Percentiles rank a stretch among this genome's conserved stretches.
Conservation (phyloP, 2,888 invertebrate species). For the Melipona beecheii region DNA sequence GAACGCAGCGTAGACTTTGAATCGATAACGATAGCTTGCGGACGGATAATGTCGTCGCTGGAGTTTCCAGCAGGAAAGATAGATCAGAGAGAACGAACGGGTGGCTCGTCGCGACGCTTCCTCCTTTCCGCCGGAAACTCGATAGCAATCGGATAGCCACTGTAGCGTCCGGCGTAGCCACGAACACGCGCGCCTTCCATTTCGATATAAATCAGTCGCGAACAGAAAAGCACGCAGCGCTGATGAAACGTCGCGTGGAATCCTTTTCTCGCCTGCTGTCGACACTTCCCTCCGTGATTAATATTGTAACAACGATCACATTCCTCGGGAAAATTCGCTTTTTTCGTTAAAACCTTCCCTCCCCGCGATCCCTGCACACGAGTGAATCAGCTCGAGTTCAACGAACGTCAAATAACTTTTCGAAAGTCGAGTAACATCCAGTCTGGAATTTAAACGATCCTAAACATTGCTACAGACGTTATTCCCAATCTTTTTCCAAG, state of each 20-base stretch:
- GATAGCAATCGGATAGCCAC: conserved; percentile 80
- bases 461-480: neutral
- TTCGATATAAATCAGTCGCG: conserved; percentile 58
- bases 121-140: conserved; percentile 81
- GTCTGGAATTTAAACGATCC: too few species aligned
- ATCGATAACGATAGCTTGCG: conserved; percentile 44
- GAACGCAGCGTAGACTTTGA: conserved; percentile 14
- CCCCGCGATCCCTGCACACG: too few species aligned
- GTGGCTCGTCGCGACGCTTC: conserved; percentile 72
- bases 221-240: conserved; percentile 41
- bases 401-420: neutral
- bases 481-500: neutral
- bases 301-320: neutral
- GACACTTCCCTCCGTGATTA: conserved; percentile 4
- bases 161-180: conserved; percentile 53
- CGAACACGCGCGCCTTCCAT: conserved; percentile 55
- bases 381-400: neutral
- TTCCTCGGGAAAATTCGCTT: neutral
- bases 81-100: conserved; percentile 65
- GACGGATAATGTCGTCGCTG: conserved; percentile 62
- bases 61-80: conserved; percentile 71
- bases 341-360: neutral
- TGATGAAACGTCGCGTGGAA: conserved; percentile 17
- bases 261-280: conserved; percentile 23
- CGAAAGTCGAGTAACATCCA: neutral